Evolutionary conservation across 2,888 invertebrate genomes (phyloP), one percentile per base, ranked within the genome.

Genomic region (Imbricaverruca yamaguchii): DNA sequence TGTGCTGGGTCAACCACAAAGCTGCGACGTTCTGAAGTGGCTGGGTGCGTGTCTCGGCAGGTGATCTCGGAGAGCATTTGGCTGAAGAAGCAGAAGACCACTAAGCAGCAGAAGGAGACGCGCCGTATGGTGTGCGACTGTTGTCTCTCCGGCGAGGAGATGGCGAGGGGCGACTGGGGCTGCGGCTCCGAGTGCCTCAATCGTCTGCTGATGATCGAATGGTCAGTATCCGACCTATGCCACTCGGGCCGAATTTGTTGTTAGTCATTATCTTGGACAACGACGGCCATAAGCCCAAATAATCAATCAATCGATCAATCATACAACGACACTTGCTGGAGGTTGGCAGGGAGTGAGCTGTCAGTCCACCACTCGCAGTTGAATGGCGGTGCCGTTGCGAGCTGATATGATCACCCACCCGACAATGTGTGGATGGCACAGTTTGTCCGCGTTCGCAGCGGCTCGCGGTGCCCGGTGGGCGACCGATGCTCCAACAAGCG

Each of bases 141-240:
- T 87, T 93, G 94, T 86, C 90, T 97, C 84, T 94, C 94, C 81
- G 92, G 93, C 86, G 97, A 97, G 85, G 98, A 98, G 86, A 90
- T 94, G 84, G 91, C 91, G 74, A 89, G 92, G 82, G 96, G 95
- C 0, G 93, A 94, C 86, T 87, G 91, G 83, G 96, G 96, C 15
- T 98, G 98, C 87, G 97, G 96, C 0, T 96, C 96, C 86, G 96
- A 97, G 88, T 98, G 98, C 88, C 91, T 98, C 65, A 98, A 98
- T 89, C 92, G 97, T 86, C 90, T 98, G 87, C 91, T 98, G 21
- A 95, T 97, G 93, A 97, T 98, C 87, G 98, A 98, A 91, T 98
- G 96, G 95, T 95, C 89, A 69, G 69, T 53, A 12, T 39, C 39
- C 39, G 39, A 39, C 39, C 39, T 39, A 4, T 39, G 39, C 39